Percentiles rank a stretch among this genome's conserved stretches.
Evolutionary conservation across 2,113 vertebrate genomes (phyloP).

Genomic region (Empidonax alnorum): DNA sequence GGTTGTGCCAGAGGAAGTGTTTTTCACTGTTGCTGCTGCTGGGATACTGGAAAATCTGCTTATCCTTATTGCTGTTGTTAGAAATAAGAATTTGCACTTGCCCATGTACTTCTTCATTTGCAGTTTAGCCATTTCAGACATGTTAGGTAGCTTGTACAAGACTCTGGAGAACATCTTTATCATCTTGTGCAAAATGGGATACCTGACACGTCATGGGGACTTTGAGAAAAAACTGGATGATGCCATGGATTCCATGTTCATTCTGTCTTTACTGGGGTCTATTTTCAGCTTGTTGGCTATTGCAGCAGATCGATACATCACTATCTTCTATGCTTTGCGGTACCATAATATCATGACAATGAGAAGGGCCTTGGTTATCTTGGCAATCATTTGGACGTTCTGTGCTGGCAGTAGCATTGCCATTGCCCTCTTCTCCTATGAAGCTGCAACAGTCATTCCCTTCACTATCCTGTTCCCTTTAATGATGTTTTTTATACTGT

Average conservation of each 20-base stretch:
- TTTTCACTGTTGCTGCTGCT: conserved; percentile 83
- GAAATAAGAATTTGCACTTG: conserved; percentile 89
- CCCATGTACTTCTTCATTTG: conserved; percentile 98
- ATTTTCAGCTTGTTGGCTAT: conserved; percentile 93
- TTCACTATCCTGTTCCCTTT: conserved; percentile 85
- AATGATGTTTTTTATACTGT: conserved; percentile 85
- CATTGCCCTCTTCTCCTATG: conserved; percentile 84
- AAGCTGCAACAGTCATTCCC: conserved; percentile 81
- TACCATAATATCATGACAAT: conserved; percentile 93
- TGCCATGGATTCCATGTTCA: conserved; percentile 88
- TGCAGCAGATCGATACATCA: conserved; percentile 92
- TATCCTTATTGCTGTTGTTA: conserved; percentile 86
- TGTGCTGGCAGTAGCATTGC: conserved; percentile 81
- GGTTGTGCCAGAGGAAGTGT: conserved; percentile 84
- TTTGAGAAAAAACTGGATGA: conserved; percentile 85
- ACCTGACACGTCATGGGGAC: conserved; percentile 74
- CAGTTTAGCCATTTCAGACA: conserved; percentile 93
- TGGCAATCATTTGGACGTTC: conserved; percentile 83
- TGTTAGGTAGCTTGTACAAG: conserved; percentile 88
- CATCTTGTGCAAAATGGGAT: conserved; percentile 80
- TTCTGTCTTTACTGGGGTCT: conserved; percentile 90
- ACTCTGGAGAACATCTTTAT: conserved; percentile 89
- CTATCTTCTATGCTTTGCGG: conserved; percentile 89
- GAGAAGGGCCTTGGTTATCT: conserved; percentile 71
- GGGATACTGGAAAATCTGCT: conserved; percentile 91